phyloP scores from a whole-genome alignment of 2,113 vertebrate species.

The Boleophthalmus pectinirostris region DNA sequence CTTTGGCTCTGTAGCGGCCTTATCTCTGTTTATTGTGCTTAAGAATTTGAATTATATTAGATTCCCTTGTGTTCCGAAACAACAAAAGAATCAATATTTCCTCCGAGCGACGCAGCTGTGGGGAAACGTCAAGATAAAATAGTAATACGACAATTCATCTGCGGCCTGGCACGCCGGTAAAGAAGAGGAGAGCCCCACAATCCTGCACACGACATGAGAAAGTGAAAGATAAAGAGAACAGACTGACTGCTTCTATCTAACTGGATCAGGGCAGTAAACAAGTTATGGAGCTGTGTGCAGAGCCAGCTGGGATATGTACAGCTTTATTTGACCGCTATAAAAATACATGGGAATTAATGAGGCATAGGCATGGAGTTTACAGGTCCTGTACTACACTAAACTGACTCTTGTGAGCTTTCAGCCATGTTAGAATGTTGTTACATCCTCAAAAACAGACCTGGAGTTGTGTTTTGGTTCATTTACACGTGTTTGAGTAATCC shows the following conservation, averaged over 20 bases:
- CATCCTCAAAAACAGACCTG: too few relatives aligned
- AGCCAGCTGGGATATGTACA: background rate
- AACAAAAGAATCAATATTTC: conserved; percentile 1
- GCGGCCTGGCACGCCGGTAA: conserved; percentile 21
- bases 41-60: conserved; percentile 13
- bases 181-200: conserved; percentile 5
- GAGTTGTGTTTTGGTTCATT: too few relatives aligned
- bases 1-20: background rate
- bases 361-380: background rate
- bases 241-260: conserved; percentile 3
- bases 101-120: conserved; percentile 12
- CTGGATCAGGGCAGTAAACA: conserved; percentile 26
- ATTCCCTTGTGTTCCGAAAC: conserved; percentile 9
- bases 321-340: background rate
- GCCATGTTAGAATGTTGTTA: too few relatives aligned
- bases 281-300: conserved; percentile 1
- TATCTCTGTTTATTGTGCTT: background rate
- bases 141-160: conserved; percentile 13
- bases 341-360: conserved; percentile 14
- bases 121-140: conserved; percentile 22
- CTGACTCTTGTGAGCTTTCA: too few relatives aligned
- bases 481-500: too few relatives aligned
- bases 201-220: background rate
- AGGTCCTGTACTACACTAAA: too few relatives aligned
- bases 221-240: conserved; percentile 2